Base-by-base conservation (phyloP, 1,140 invertebrate genomes). In the Periplaneta americana region DNA sequence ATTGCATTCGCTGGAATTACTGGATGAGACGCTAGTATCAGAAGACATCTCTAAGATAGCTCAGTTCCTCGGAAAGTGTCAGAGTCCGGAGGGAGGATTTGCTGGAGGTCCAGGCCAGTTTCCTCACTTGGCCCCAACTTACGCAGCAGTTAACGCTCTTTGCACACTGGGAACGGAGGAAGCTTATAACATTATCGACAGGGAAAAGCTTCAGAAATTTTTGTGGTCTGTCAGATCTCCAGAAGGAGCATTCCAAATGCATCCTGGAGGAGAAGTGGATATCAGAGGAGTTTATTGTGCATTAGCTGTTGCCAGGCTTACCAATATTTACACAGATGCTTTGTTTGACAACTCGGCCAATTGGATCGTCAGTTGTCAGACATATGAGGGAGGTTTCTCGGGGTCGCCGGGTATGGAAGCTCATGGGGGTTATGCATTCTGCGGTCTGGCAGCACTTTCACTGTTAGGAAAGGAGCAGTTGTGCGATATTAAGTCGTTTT, bases 391-490 rank as follows among this genome's bases (percentile, higher is more conserved):
- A 78, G 98, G 98, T 0, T 99, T 99, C 91, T 95, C 94, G 78
- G 98, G 97, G 0, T 94, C 91, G 85, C 98, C 98, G 31, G 97
- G 96, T 18, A 93, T 97, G 91, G 98, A 99, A 89, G 98, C 98
- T 32, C 98, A 99, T 90, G 98, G 98, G 9, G 98, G 98, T 32
- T 99, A 99, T 89, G 94, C 98, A 11, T 99, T 98, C 89, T 99
- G 98, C 92, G 98, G 95, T 15, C 90, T 99, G 57, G 97, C 98
- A 75, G 92, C 96, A 6, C 90, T 99, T 22, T 92, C 94, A 22
- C 88, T 99, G 79, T 89, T 99, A 11, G 93, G 94, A 83, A 92
- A 94, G 86, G 92, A 94, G n/a, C 88, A 95, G 82, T 89, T 95
- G 35, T 97, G 95, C 88, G 92, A 98, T 90, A 88, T 95, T 57